Evolutionary conservation across 2,113 vertebrate genomes (phyloP), one percentile per base, ranked within the genome.

Genomic region (Pterocles gutturalis): DNA sequence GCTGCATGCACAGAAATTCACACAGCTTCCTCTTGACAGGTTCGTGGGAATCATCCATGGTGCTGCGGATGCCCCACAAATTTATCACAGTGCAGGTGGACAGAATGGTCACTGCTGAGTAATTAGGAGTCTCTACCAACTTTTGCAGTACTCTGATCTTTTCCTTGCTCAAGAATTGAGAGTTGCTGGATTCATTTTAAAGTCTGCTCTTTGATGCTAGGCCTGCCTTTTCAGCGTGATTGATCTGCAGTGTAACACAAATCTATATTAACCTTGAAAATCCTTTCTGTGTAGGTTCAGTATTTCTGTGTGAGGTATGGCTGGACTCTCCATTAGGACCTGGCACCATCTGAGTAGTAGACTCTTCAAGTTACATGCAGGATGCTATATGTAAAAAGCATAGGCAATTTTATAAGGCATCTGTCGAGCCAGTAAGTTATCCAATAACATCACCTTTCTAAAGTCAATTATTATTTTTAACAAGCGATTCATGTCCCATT

Each of bases 391-490:
- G 21, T 65, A 70, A 76, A 75, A 75, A 28, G n/a, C 22, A n/a
- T 15, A 8, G 48, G 12, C 25, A n/a, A 13, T 79, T 83, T 76
- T 60, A 64, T 66, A 81, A 69, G 92, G 55, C 79, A 80, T 66
- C 24, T 13, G 33, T 71, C 1, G 20, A 84, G 83, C 45, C 55
- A 85, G n/a, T 75, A 49, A 86, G 46, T 95, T 94, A 85, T 72
- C 41, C 48, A 91, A 80, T 97, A 97, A 89, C 66, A 95, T 95
- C 91, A 90, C 86, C 54, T 96, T 94, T 96, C 89, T 36, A 60
- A 96, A 58, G 71, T 85, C 81, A 94, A 22, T 96, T 96, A 92
- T 94, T 80, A 75, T 97, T 98, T 97, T 94, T 97, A 96, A 96
- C 90, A 95, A 86, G 33, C 11, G 4, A 80, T 76, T 94, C 87